Evolutionary conservation across 2,113 vertebrate genomes (phyloP), one percentile per base, ranked within the genome.

Genomic region (Tonatia bakeri): DNA sequence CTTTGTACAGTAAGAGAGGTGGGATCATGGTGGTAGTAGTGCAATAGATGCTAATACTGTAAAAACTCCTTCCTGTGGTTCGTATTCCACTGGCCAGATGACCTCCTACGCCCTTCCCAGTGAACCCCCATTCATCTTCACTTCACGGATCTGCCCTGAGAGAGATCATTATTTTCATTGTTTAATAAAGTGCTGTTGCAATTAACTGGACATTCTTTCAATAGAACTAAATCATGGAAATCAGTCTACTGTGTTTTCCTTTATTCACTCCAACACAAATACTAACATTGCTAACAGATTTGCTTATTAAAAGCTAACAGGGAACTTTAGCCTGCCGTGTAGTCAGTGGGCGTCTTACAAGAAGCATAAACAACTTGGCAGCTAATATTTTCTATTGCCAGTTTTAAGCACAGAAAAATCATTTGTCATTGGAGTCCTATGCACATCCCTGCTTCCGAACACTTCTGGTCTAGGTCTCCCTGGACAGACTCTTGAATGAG

Each of bases 291-390:
- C 10, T 20, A 31, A 52, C 13, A 73, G 6, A 64, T n/a, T 26
- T 96, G 14, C 73, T 45, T 75, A 67, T 36, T 95, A 50, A 85
- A 86, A 84, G 12, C 61, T 64, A 26, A 54, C 28, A 75, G n/a
- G 24, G 15, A 72, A 67, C 1, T 87, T 47, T 5, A 70, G 31
- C 50, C 38, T 84, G 75, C 3, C 5, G 7, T 36, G 12, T 40
- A 61, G n/a, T 90, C 17, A 33, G 12, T 79, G 36, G 14, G 6
- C 67, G 36, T 72, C 28, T 95, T 95, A 73, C 1, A 90, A 33
- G n/a, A 81, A 95, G 61, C 2, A 7, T 31, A 33, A 19, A 2
- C 40, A 83, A 24, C 7, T 81, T 22, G n/a, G 75, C 92, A 86
- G 56, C 8, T 2, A 50, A 5, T 31, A 20, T 16, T 73, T 89